Percentiles rank a stretch among this genome's conserved stretches.
These are phyloP conservation scores for Malurus leucopterus DNA, from an alignment of 2,797 vertebrate genomes.

Conservation along the genomic window DNA sequence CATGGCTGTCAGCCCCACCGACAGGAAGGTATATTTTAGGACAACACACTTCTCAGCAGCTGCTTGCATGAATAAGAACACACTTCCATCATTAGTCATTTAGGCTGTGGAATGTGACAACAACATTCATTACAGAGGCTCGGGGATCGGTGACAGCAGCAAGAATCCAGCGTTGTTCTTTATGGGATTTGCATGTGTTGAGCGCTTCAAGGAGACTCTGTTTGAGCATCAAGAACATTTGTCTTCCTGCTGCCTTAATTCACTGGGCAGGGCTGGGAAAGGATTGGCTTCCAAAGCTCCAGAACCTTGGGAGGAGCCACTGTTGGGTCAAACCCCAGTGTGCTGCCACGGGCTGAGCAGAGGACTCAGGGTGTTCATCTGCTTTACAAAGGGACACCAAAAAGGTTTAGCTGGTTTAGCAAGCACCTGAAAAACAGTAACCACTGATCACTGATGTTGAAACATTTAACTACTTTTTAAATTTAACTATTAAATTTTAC, in stretches of 20 bases:
- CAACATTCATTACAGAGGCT: conserved; percentile 53
- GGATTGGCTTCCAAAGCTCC: not conserved
- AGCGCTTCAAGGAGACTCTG: conserved; percentile 21
- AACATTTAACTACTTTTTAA: not conserved
- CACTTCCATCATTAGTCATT: conserved; percentile 63
- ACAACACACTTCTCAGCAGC: conserved; percentile 66
- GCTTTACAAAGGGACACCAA: not conserved
- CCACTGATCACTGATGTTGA: not conserved
- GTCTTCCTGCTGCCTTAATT: not conserved
- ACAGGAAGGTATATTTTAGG: conserved; percentile 76
- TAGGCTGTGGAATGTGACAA: conserved; percentile 59
- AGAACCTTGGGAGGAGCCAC: not conserved
- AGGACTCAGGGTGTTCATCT: not conserved
- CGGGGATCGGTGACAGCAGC: conserved; percentile 8
- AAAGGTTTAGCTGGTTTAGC: not conserved
- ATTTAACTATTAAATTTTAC: too few relatives aligned
- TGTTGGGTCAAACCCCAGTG: not conserved
- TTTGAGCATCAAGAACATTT: not conserved
- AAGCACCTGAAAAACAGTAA: not conserved
- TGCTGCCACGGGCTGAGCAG: not conserved
- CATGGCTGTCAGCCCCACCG: conserved; percentile 65
- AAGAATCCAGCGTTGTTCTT: conserved; percentile 52
- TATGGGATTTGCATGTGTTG: conserved; percentile 13
- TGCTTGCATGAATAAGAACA: conserved; percentile 66
- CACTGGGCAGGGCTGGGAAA: not conserved